Base-by-base conservation (phyloP, 2,888 invertebrate species). In the Andrena bucephala region DNA sequence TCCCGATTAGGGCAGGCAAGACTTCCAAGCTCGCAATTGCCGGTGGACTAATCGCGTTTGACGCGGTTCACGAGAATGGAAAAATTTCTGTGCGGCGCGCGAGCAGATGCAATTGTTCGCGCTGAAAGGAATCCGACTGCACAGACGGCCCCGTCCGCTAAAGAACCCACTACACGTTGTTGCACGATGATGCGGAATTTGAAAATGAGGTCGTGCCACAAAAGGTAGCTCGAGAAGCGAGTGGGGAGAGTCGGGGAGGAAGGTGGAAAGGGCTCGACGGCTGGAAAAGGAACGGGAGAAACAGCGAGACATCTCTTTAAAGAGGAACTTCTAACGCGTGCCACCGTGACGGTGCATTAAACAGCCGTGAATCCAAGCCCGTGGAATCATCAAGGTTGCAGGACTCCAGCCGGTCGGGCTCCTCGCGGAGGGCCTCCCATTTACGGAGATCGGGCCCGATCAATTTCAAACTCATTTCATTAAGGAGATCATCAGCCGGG, bases 381-480 rank as follows among this genome's bases (percentile, higher is more conserved):
- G 16, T 5, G 69, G 60, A 68, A 50, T 36, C 60, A 50, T 27
- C 33, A n/a, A 48, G 65, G 54, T 66, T 42, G 57, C 20, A 27
- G 20, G 20, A 33, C 2, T 2, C 13, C 33, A 24, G 36, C 5
- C 6, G 1, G 8, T 24, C 13, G 31, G 20, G 5, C 42, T 42
- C 42, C 42, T 42, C 42, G 13, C 27, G 1, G 31, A 31, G 16
- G n/a, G 36, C 63, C 20, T 10, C n/a, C 20, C 24, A 33, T 48
- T 71, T 29, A 29, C 13, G 31, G 57, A 70, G 66, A 77, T 66
- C 72, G 60, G 20, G 59, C 36, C 57, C 60, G 78, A 81, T 85
- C 82, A 84, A 84, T 79, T 87, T 87, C 78, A 84, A 87, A 86
- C 77, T 84, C 84, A 84, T 87, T 87, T 84, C 86, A 77, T 87